Percentiles rank a stretch among this genome's conserved stretches.
Evolutionary conservation across 2,888 invertebrate genomes (phyloP).

Genomic region (Halictus quadricinctus): DNA sequence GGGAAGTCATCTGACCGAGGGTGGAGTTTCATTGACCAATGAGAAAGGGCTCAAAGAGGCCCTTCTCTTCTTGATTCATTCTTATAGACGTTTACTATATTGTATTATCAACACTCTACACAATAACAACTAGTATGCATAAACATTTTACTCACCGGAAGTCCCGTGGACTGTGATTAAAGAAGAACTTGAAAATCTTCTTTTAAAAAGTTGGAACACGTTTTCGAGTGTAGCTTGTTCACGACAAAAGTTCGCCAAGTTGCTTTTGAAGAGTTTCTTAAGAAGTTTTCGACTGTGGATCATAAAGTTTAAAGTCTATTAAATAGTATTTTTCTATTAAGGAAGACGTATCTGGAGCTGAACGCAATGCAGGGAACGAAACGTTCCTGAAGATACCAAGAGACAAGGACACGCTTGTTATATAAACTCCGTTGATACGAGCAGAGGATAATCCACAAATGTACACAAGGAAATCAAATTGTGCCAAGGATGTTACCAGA

Average conservation of each 20-base stretch:
- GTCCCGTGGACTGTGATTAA: neutral
- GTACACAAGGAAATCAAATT: neutral
- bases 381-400: neutral
- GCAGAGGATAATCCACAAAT: neutral
- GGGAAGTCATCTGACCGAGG: neutral
- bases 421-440: neutral
- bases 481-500: neutral
- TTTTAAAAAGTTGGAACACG: neutral
- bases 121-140: neutral
- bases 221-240: neutral
- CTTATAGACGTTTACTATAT: neutral
- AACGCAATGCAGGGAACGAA: neutral
- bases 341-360: neutral
- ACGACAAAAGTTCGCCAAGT: neutral
- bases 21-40: neutral
- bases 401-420: neutral
- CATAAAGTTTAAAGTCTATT: neutral
- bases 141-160: neutral
- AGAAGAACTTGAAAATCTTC: neutral
- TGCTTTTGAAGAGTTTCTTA: neutral
- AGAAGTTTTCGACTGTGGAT: neutral
- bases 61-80: neutral
- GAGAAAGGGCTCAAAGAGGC: neutral
- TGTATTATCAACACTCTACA: too few relatives aligned
- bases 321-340: neutral